These are phyloP conservation scores for Cavia aperea DNA, from an alignment of 2,113 vertebrate species.

Conservation along the genomic window DNA sequence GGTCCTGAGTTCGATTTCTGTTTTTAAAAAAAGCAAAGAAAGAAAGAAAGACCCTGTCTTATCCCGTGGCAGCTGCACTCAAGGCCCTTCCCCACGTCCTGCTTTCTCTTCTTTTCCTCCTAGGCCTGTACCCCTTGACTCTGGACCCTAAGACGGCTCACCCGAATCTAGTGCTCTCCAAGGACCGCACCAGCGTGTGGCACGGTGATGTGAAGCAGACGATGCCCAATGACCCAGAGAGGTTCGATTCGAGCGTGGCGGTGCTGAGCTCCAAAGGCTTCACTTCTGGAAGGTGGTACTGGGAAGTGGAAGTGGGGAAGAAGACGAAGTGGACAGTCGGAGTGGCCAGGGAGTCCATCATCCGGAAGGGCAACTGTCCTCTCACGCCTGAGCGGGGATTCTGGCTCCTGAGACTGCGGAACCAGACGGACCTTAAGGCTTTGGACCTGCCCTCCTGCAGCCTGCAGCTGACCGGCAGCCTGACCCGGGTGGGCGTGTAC, in stretches of 20 bases:
- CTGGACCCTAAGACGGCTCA: slow-evolving; percentile 75
- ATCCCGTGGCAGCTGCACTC: background rate
- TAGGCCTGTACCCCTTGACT: slow-evolving; percentile 70
- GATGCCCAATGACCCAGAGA: slow-evolving; percentile 70
- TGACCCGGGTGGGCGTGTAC: slow-evolving; percentile 69
- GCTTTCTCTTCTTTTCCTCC: slow-evolving; percentile 36
- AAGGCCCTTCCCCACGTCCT: background rate
- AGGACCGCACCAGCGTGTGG: slow-evolving; percentile 68
- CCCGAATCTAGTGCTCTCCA: slow-evolving; percentile 73
- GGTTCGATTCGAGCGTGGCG: slow-evolving; percentile 74
- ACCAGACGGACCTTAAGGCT: slow-evolving; percentile 71
- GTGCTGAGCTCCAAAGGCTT: slow-evolving; percentile 72
- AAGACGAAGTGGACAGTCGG: slow-evolving; percentile 78
- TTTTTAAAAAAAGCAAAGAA: no score
- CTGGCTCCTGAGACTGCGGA: slow-evolving; percentile 75
- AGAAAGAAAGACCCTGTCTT: background rate
- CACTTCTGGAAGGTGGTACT: slow-evolving; percentile 73
- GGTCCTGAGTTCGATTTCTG: no score
- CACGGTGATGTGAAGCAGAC: slow-evolving; percentile 66
- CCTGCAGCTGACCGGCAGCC: slow-evolving; percentile 17
- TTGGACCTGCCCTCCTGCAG: slow-evolving; percentile 66
- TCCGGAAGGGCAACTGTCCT: slow-evolving; percentile 72
- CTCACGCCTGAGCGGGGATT: slow-evolving; percentile 74
- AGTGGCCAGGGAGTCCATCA: slow-evolving; percentile 70
- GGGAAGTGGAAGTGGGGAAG: slow-evolving; percentile 74